Evolutionary conservation across 2,113 vertebrate species (phyloP).

Genomic region (Ammospiza nelsoni): DNA sequence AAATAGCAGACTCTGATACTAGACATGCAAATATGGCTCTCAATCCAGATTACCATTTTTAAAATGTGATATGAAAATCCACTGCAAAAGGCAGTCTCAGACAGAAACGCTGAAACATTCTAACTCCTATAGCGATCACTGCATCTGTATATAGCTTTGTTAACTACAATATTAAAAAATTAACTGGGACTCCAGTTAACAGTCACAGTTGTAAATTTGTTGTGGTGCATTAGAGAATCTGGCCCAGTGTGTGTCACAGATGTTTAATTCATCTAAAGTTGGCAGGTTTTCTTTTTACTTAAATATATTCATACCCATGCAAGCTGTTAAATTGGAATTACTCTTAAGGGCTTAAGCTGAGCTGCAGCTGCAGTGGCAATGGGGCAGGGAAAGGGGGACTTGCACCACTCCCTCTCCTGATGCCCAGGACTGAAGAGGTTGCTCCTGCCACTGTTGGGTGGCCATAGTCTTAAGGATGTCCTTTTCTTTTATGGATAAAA

Average conservation of each 20-base stretch:
- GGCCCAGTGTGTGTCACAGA: conserved; percentile 7
- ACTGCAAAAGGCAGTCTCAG: background rate
- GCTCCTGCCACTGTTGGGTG: background rate
- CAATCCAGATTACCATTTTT: background rate
- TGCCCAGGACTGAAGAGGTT: background rate
- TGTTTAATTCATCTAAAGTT: conserved; percentile 50
- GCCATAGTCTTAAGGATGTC: background rate
- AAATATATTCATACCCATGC: conserved; percentile 40
- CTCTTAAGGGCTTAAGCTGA: background rate
- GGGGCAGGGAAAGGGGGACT: background rate
- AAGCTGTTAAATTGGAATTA: conserved; percentile 54
- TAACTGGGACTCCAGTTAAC: background rate
- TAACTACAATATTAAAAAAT: background rate
- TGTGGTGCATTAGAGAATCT: conserved; percentile 10
- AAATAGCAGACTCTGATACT: background rate
- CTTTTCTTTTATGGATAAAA: background rate
- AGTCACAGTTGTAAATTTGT: background rate
- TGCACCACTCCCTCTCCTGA: background rate
- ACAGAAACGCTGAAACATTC: background rate
- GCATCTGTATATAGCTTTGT: background rate
- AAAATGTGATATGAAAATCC: background rate
- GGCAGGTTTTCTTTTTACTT: conserved; percentile 11
- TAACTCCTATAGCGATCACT: background rate
- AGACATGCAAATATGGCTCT: background rate
- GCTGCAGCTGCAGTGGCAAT: background rate